phyloP scores from a whole-genome alignment of 2,113 vertebrate genomes.

The Nothoprocta pentlandii region DNA sequence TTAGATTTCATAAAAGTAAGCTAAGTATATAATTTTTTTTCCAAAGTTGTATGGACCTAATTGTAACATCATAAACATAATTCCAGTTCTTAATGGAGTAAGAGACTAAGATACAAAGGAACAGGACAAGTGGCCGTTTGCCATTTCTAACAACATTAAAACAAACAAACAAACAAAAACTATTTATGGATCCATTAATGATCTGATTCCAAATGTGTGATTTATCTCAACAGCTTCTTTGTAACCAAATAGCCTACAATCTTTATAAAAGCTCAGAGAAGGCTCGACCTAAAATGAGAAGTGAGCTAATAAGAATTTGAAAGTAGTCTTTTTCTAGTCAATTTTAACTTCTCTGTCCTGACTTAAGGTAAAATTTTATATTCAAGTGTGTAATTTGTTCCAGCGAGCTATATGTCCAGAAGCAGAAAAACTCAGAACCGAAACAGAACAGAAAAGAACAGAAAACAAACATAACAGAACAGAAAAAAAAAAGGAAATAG shows the following conservation, averaged over 20 bases:
- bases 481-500: background rate
- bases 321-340: background rate
- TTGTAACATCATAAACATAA: constrained; percentile 11
- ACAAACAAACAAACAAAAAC: background rate
- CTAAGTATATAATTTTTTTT: background rate
- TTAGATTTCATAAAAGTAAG: background rate
- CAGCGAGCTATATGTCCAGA: background rate
- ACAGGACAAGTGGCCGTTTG: background rate
- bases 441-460: background rate
- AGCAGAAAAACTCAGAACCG: background rate
- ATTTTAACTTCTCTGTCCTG: background rate
- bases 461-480: too few species aligned
- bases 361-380: background rate
- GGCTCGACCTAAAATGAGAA: background rate
- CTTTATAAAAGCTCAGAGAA: constrained; percentile 4
- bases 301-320: background rate
- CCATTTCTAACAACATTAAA: constrained; percentile 49
- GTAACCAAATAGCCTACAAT: background rate
- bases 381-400: background rate
- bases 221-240: constrained; percentile 15
- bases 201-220: constrained; percentile 30
- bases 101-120: constrained; percentile 12
- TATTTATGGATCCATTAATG: constrained; percentile 41
- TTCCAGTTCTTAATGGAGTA: background rate
- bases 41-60: background rate